Evolutionary conservation across 2,888 invertebrate genomes (phyloP), one percentile per base, ranked within the genome.

Genomic region (Leptopilina syphax): DNA sequence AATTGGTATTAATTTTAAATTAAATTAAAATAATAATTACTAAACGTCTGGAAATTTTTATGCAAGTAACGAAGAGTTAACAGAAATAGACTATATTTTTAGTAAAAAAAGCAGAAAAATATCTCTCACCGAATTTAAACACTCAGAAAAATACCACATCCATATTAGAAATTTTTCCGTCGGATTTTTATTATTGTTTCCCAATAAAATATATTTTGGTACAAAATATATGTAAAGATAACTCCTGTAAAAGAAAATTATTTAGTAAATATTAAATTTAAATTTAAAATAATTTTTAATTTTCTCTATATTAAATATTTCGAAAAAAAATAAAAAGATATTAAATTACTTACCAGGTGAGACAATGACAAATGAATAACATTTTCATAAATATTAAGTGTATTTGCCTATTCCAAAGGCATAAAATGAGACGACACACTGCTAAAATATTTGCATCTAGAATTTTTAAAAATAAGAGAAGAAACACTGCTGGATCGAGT

Each of bases 121-220:
- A 44, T 44, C 7, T 65, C 84, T 86, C 84, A 90, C 90, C 76
- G 89, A 88, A 83, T 88, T 87, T 10, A 88, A 60, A 41, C 87
- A 86, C 77, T 90, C 90, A 18, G 82, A 81, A 34, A 82, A 73
- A 18, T 88, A 88, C 89, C 90, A 90, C 47, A 88, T 77, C 86
- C 87, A 88, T 77, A 89, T 81, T 47, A 84, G 88, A 27, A 86
- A 65, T 24, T 87, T 83, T 24, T 78, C 83, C 63, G 77, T 77
- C 10, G 82, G 77, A 76, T 86, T 82, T n/a, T 84, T 82, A 65
- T 83, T 79, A 12, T 84, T 84, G 50, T 85, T 83, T 27, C 82
- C 80, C 79, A 85, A 86, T 13, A 89, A 79, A 66, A 88, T 82
- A 57, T 81, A 85, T 79, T 83, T 86, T 70, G 90, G 90, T 68